Base-by-base conservation (phyloP, 2,888 invertebrate species). In the Drosophila seclusa region DNA sequence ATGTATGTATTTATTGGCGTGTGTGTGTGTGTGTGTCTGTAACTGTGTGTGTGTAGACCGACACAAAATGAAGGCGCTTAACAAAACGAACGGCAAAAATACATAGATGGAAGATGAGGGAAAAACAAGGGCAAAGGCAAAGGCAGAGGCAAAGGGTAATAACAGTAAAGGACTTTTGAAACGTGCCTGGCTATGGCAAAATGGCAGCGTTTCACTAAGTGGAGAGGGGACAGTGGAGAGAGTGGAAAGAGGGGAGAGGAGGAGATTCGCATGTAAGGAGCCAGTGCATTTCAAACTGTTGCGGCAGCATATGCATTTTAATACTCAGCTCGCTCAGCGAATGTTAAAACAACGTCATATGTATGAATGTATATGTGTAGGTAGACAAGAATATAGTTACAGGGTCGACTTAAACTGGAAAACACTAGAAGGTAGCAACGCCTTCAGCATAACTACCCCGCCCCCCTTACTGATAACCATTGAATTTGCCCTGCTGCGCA, bases 61-160 rank as follows among this genome's bases (percentile, higher is more conserved):
- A 92, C 92, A 92, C 91, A 90, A 91, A 91, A 91, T 92, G 89
- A 90, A 90, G 89, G 83, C 82, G 89, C 91, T 91, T 91, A 90
- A 91, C 86, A 89, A 89, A 87, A 76, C 81, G 70, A 81, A 86
- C 81, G 89, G 81, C 81, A 75, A 78, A 68, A 58, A 68, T 52
- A 66, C 54, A 66, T 59, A 80, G 74, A 74, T 40, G 38, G 10
- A 31, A 16, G 67, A 69, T 58, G 59, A 45, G 67, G 24, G 55
- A 45, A 49, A 53, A 61, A n/a, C 49, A n/a, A n/a, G 27, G 27
- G 38, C 67, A 27, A 18, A 27, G 10, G 27, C 49, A 31, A 10
- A 38, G 53, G 29, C 64, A 54, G 55, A 65, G 63, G n/a, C 57
- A 50, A 57, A 49, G 34, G 32, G 67, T 24, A 66, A 50, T 31